Conservation (phyloP, 1,140 invertebrate genomes). For the Drosophila chauvacae region DNA sequence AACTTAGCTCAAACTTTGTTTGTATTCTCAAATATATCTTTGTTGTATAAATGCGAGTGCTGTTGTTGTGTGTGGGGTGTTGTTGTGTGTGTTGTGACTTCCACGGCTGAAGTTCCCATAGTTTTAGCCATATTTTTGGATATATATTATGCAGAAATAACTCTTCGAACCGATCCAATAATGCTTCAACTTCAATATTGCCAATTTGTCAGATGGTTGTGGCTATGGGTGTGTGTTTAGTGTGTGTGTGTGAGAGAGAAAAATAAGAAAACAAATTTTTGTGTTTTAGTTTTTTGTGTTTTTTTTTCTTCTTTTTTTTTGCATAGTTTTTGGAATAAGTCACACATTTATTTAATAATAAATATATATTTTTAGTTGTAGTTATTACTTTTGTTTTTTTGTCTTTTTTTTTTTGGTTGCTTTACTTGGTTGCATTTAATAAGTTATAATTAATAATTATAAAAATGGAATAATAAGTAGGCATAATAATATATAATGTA, state of each 20-base stretch:
- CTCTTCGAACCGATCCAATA: slow-evolving; percentile 12
- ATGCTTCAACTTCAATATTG: slow-evolving; percentile 24
- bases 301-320: slow-evolving; percentile 47
- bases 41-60: slow-evolving; percentile 72
- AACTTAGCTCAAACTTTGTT: slow-evolving; percentile 55
- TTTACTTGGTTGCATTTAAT: slow-evolving; percentile 63
- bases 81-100: slow-evolving; percentile 12
- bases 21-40: slow-evolving; percentile 40
- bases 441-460: slow-evolving; percentile 78
- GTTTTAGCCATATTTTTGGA: not conserved
- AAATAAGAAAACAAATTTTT: slow-evolving; percentile 66
- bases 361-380: slow-evolving; percentile 61
- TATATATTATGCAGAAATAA: not conserved
- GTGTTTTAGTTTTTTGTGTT: slow-evolving; percentile 63
- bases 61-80: slow-evolving; percentile 55
- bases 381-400: slow-evolving; percentile 43
- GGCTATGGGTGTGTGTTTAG: slow-evolving; percentile 8
- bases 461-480: slow-evolving; percentile 83
- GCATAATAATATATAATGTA: slow-evolving; percentile 81
- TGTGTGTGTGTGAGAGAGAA: slow-evolving; percentile 18
- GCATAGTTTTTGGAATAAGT: slow-evolving; percentile 74
- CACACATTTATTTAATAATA: slow-evolving; percentile 79
- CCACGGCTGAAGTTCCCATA: slow-evolving; percentile 22
- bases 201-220: slow-evolving; percentile 19
- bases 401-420: slow-evolving; percentile 28